phyloP scores from a whole-genome alignment of 2,113 vertebrate species.

The Noctilio leporinus region DNA sequence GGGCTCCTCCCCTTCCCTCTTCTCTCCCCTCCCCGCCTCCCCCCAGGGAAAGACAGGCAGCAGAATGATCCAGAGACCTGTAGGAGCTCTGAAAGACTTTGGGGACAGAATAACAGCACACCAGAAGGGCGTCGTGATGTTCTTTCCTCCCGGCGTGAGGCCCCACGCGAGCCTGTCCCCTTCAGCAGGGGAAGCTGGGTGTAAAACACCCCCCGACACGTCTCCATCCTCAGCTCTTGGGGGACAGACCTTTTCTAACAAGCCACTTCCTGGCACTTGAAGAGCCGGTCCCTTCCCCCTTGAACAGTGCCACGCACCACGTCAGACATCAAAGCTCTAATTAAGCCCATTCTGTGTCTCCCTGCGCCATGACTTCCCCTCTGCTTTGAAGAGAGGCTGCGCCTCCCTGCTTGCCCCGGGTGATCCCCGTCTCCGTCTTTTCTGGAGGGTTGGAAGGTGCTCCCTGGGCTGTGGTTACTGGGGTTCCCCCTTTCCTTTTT shows the following conservation, averaged over 20 bases:
- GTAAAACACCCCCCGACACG: background rate
- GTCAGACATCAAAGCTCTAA: slow-evolving; percentile 88
- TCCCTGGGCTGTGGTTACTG: background rate
- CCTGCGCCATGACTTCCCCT: slow-evolving; percentile 78
- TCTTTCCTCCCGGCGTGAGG: background rate
- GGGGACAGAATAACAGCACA: background rate
- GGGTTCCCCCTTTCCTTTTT: background rate
- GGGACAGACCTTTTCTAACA: slow-evolving; percentile 67
- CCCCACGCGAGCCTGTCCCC: background rate
- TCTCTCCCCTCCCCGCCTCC: background rate
- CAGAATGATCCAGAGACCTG: background rate
- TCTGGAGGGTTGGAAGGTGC: slow-evolving; percentile 71
- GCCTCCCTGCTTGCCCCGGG: slow-evolving; percentile 68
- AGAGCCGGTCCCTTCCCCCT: background rate
- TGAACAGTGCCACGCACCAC: slow-evolving; percentile 77
- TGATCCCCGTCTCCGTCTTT: slow-evolving; percentile 71
- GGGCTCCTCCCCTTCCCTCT: fast-evolving
- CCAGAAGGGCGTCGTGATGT: background rate
- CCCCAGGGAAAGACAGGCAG: background rate
- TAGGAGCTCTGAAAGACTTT: background rate
- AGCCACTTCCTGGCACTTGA: slow-evolving; percentile 52
- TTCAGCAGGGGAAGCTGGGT: background rate
- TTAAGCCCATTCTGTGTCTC: slow-evolving; percentile 85
- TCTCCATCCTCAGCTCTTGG: background rate
- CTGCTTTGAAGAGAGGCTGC: slow-evolving; percentile 86